These are phyloP conservation scores for Phrynosoma platyrhinos DNA, from an alignment of 2,113 vertebrate genomes.

Conservation along the genomic window DNA sequence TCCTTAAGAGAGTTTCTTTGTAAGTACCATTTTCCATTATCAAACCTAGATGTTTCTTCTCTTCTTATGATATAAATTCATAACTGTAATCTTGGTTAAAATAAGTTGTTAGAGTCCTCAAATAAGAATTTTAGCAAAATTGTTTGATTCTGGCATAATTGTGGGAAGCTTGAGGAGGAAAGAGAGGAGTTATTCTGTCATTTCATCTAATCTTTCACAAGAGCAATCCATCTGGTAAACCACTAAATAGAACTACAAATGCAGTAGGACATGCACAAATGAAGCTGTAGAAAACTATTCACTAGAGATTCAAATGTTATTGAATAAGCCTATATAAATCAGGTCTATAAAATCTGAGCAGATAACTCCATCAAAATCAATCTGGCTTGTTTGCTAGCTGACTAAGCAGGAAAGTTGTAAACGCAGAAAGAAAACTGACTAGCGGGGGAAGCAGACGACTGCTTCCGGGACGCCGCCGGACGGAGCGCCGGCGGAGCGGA, in stretches of 20 bases:
- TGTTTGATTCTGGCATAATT: constrained; percentile 57
- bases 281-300: constrained; percentile 42
- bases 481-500: too few species aligned
- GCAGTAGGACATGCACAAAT: constrained; percentile 43
- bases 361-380: constrained; percentile 36
- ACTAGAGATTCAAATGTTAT: constrained; percentile 32
- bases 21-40: neutral
- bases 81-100: constrained; percentile 4
- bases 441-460: too few species aligned
- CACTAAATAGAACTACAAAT: constrained; percentile 46
- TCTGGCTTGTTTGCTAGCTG: constrained; percentile 31
- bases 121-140: constrained; percentile 51
- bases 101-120: constrained; percentile 48
- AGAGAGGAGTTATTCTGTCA: constrained; percentile 42
- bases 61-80: constrained; percentile 52
- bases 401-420: constrained; percentile 36
- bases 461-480: too few species aligned
- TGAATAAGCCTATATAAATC: constrained; percentile 40
- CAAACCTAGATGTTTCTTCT: constrained; percentile 35
- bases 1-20: neutral
- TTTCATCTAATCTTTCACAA: constrained; percentile 56
- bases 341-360: neutral
- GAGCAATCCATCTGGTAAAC: constrained; percentile 50
- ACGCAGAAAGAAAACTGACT: constrained; percentile 35
- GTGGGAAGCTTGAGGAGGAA: constrained; percentile 46